Conservation (phyloP, 2,797 vertebrate species). For the Hyperoplus lanceolatus region DNA sequence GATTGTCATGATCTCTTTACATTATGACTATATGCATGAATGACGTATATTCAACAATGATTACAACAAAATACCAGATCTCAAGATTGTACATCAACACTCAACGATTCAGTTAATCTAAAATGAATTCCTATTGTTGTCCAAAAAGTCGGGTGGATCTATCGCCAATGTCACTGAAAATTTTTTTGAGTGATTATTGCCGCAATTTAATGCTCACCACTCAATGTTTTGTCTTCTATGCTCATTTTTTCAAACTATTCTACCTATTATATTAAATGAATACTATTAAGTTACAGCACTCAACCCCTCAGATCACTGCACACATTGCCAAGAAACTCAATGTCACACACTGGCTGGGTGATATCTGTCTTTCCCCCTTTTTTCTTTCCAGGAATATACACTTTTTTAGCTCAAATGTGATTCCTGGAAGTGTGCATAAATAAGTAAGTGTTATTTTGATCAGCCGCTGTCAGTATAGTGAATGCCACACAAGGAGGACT, state of each 20-base stretch:
- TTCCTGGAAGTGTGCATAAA: slow-evolving; percentile 82
- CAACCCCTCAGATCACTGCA: slow-evolving; percentile 58
- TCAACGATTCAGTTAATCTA: slow-evolving; percentile 5
- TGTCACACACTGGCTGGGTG: slow-evolving; percentile 65
- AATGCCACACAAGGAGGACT: slow-evolving; percentile 62
- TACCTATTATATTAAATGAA: slow-evolving; percentile 63
- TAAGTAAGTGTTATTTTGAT: slow-evolving; percentile 83
- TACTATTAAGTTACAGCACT: slow-evolving; percentile 63
- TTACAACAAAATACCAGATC: slow-evolving; percentile 3
- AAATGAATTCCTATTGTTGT: slow-evolving; percentile 7
- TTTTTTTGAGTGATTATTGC: slow-evolving; percentile 57
- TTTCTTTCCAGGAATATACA: slow-evolving; percentile 70
- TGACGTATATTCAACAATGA: not conserved
- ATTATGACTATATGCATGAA: not conserved
- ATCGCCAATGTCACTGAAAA: slow-evolving; percentile 36
- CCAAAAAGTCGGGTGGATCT: slow-evolving; percentile 12
- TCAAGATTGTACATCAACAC: not conserved
- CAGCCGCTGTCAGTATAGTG: slow-evolving; percentile 70
- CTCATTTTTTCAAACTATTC: slow-evolving; percentile 49
- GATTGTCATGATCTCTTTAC: not conserved
- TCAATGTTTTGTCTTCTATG: slow-evolving; percentile 52
- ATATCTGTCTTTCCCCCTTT: slow-evolving; percentile 49
- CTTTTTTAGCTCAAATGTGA: slow-evolving; percentile 61
- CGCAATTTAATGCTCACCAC: slow-evolving; percentile 55
- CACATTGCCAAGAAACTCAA: slow-evolving; percentile 72